phyloP scores from a whole-genome alignment of 1,140 invertebrate genomes.

The Nephotettix cincticeps region DNA sequence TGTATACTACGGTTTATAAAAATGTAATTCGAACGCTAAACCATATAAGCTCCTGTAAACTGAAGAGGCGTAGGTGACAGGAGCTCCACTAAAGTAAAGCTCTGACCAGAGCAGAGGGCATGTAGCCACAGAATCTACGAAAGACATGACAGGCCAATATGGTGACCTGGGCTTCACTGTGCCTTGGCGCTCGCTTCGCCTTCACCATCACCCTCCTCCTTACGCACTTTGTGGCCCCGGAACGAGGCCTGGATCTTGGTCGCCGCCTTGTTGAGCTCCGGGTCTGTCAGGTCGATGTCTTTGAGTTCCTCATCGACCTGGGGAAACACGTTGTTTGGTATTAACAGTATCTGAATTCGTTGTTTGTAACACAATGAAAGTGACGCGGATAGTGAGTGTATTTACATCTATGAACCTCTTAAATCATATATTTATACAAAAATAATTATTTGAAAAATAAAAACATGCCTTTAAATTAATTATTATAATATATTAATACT shows the following conservation, averaged over 20 bases:
- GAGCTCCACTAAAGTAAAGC: background rate
- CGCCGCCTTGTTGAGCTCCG: slow-evolving; percentile 87
- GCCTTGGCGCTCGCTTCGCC: background rate
- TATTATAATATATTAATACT: too few species aligned
- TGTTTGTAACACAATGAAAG: too few species aligned
- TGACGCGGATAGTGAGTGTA: too few species aligned
- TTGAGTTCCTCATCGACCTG: slow-evolving; percentile 64
- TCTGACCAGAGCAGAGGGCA: background rate
- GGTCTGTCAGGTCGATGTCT: slow-evolving; percentile 77
- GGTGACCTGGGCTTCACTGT: background rate
- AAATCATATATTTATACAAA: too few species aligned
- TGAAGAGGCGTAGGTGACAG: background rate
- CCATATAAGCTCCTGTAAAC: background rate
- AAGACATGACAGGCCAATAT: background rate
- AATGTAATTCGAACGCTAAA: slow-evolving; percentile 4
- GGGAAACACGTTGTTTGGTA: too few species aligned
- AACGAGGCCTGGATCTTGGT: slow-evolving; percentile 93
- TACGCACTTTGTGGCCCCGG: slow-evolving; percentile 85
- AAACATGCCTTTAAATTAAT: too few species aligned
- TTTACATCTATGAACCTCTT: too few species aligned
- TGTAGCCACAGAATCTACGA: background rate
- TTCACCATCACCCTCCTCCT: slow-evolving; percentile 55
- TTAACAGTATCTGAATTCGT: too few species aligned
- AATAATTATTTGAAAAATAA: too few species aligned
- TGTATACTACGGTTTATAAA: background rate